Base-by-base conservation (phyloP, 2,797 vertebrate species). In the Sphenodon punctatus region DNA sequence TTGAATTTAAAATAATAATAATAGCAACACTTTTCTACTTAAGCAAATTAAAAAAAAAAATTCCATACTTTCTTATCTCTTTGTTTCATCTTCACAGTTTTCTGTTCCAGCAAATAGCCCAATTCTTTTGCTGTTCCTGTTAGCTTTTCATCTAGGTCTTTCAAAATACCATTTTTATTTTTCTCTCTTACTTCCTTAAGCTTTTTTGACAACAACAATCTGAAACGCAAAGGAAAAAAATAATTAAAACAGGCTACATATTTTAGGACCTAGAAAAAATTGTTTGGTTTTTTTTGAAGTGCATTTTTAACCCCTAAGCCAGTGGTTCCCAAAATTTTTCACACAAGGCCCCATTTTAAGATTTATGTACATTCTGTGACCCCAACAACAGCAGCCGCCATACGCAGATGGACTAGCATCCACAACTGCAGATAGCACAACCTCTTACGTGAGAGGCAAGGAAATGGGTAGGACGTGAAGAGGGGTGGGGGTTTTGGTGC, bases 11-110 rank as follows among this genome's bases (percentile, higher is more conserved):
- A 4, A 65, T 81, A 88, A 85, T 63, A 84, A 71, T 86, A 90
- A 56, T 83, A 66, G 27, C 77, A 64, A 38, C 81, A 61, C 69
- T 63, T 42, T 82, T 56, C 30, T 39, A 42, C 64, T 49, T 34
- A 79, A 79, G 41, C 78, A 38, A 75, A 67, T 4, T 61, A 67
- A 23, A 15, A 42, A n/a, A 48, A 56, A n/a, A 34, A 10, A 84
- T 87, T 34, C 32, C 95, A 42, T 94, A 99, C 99, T 97, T 98
- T 98, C 91, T 96, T 98, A 87, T 98, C 97, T 90, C 99, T 97
- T 92, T 96, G 96, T 90, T 98, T 99, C 97, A 99, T 98, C 89
- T 89, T 95, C 95, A 92, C 67, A 38, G 96, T 97, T 95, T 96
- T 99, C 90, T 97, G 97, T 70, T 99, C 98, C 77, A 99, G 88